phyloP scores from a whole-genome alignment of 2,797 vertebrate genomes.

The Paramormyrops hopkinsi region DNA sequence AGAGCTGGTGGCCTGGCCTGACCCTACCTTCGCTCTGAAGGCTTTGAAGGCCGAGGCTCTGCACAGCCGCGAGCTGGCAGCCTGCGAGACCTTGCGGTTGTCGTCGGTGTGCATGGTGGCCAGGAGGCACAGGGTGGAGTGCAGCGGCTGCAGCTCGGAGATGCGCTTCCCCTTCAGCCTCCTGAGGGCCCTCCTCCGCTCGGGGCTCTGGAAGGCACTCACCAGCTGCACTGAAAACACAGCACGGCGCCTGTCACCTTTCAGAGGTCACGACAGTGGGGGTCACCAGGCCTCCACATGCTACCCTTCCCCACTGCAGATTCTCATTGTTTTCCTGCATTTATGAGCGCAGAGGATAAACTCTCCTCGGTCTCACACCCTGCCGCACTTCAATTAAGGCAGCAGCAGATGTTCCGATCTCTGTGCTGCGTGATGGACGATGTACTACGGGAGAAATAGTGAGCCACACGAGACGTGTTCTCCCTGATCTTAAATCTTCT shows the following conservation, averaged over 20 bases:
- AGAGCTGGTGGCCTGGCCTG: neutral
- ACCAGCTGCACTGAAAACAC: conserved; percentile 67
- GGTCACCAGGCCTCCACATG: neutral
- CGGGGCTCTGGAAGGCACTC: conserved; percentile 67
- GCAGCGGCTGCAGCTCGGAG: conserved; percentile 73
- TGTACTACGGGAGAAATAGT: neutral
- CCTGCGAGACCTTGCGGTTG: conserved; percentile 71
- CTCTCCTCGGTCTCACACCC: neutral
- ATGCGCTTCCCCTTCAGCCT: conserved; percentile 70
- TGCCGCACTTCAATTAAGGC: neutral
- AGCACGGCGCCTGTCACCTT: neutral
- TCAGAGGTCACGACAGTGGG: neutral
- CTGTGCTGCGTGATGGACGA: neutral
- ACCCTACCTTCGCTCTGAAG: conserved; percentile 74
- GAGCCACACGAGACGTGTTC: neutral
- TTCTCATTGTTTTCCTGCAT: conserved; percentile 7
- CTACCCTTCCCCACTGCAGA: neutral
- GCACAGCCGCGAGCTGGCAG: conserved; percentile 61
- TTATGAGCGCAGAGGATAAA: neutral
- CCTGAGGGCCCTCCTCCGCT: conserved; percentile 65
- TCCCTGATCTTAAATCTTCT: neutral
- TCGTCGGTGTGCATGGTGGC: conserved; percentile 76
- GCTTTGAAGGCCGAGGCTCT: conserved; percentile 53
- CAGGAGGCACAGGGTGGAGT: conserved; percentile 66
- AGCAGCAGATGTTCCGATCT: conserved; percentile 6